Conservation (phyloP, 2,113 vertebrate genomes). For the Ranitomeya variabilis region DNA sequence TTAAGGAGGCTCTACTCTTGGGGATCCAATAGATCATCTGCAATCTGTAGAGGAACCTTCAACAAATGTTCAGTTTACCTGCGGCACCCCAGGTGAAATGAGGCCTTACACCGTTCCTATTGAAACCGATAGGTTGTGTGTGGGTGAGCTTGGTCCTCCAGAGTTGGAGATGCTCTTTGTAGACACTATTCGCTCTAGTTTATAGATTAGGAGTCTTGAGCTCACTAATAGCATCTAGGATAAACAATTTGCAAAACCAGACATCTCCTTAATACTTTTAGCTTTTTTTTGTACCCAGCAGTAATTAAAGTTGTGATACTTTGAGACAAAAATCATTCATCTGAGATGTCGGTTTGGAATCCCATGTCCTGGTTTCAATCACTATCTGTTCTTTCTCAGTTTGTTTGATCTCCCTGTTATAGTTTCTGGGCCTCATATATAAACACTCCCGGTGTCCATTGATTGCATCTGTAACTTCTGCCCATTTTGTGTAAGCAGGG, state of each 20-base stretch:
- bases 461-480: not conserved
- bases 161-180: not conserved
- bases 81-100: not conserved
- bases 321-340: not conserved
- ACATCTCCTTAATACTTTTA: no score
- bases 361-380: not conserved
- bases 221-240: no score
- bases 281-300: not conserved
- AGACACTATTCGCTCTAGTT: no score
- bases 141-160: not conserved
- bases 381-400: not conserved
- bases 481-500: not conserved
- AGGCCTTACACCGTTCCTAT: not conserved
- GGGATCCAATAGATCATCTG: no score
- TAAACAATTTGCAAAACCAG: no score
- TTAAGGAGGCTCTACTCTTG: no score
- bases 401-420: not conserved
- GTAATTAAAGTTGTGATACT: not conserved
- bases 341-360: not conserved
- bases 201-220: no score
- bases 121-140: no score
- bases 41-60: no score
- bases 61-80: not conserved
- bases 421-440: constrained; percentile 6
- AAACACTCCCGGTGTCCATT: constrained; percentile 15